phyloP scores from a whole-genome alignment of 1,140 invertebrate genomes.

The Papilio helenus region DNA sequence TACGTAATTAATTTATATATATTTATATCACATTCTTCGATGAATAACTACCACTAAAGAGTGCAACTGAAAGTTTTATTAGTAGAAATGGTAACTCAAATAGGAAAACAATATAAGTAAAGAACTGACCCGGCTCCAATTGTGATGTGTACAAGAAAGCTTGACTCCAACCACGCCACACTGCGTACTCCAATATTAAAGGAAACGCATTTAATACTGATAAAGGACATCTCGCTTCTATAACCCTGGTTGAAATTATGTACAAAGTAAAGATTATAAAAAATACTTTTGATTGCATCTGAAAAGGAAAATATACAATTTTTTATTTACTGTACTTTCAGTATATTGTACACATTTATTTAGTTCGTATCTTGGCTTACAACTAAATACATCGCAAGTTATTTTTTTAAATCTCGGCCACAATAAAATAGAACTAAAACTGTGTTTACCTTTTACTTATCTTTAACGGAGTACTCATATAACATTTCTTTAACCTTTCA shows the following conservation, averaged over 20 bases:
- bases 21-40: not conserved
- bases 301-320: not conserved
- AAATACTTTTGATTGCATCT: not conserved
- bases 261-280: not conserved
- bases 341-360: not conserved
- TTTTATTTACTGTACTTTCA: not conserved
- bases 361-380: not conserved
- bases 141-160: slow-evolving; percentile 69
- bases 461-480: not conserved
- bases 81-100: slow-evolving; percentile 14
- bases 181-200: slow-evolving; percentile 78
- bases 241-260: too few relatives aligned
- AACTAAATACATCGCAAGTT: not conserved
- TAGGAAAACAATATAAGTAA: not conserved
- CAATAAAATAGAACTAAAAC: not conserved
- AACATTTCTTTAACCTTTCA: not conserved
- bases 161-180: slow-evolving; percentile 81
- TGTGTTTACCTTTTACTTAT: not conserved
- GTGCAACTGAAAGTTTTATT: not conserved
- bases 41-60: not conserved
- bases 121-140: slow-evolving; percentile 54
- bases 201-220: slow-evolving; percentile 66
- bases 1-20: not conserved
- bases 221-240: not conserved
- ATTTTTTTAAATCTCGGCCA: not conserved